Conservation (phyloP, 2,797 vertebrate species). For the Pangasius sanitwongsei region DNA sequence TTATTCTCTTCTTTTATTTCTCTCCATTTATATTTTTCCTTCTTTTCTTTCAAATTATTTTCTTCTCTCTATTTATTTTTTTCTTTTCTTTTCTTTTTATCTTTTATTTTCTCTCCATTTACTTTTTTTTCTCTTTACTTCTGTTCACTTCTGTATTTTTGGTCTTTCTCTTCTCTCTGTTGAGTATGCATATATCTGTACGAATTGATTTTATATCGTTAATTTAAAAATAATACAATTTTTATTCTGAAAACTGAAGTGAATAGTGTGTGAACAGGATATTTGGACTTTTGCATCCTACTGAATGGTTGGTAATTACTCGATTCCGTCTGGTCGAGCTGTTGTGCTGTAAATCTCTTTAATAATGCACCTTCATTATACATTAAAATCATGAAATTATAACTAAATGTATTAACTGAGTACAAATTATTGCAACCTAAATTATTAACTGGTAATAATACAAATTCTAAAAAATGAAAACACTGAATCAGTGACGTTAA, state of each 20-base stretch:
- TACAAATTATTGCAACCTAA: not conserved
- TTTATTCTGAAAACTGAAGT: no score
- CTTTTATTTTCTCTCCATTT: not conserved
- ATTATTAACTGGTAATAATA: not conserved
- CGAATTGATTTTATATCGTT: no score
- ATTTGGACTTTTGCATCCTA: no score
- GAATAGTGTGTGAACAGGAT: no score
- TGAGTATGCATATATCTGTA: no score
- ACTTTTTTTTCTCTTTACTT: not conserved
- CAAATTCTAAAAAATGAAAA: not conserved
- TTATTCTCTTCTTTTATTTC: not conserved
- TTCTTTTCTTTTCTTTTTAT: slow-evolving; percentile 14
- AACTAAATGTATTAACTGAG: not conserved
- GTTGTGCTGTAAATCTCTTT: not conserved
- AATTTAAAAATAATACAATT: no score
- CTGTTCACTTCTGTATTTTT: no score
- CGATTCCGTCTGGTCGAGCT: no score
- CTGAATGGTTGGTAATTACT: no score
- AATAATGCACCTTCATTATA: no score
- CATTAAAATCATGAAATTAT: not conserved
- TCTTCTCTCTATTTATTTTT: not conserved
- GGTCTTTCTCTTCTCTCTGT: not conserved
- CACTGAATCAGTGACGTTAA: no score
- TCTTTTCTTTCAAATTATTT: not conserved
- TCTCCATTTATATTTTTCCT: not conserved